These are phyloP conservation scores for Piprites chloris DNA, from an alignment of 2,113 vertebrate genomes.

Conservation along the genomic window DNA sequence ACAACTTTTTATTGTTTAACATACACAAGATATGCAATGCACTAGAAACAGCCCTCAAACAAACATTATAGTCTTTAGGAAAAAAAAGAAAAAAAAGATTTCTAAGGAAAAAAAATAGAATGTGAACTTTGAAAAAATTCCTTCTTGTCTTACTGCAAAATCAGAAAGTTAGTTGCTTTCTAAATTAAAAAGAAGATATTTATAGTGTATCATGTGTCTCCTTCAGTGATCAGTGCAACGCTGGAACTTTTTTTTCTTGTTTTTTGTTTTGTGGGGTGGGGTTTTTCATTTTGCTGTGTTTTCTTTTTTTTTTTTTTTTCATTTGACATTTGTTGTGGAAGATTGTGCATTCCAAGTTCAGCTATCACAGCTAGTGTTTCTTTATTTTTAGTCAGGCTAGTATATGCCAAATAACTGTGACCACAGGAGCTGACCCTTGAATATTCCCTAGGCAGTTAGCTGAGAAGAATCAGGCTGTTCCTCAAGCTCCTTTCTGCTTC, in stretches of 20 bases:
- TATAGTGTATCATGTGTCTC: neutral
- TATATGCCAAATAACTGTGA: neutral
- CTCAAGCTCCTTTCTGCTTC: neutral
- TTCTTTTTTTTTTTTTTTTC: neutral
- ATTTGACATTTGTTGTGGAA: neutral
- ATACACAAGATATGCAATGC: neutral
- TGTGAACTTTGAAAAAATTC: neutral
- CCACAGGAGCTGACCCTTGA: neutral
- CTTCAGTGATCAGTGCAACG: neutral
- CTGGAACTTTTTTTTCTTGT: neutral
- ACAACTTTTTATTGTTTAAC: neutral
- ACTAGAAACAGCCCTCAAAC: neutral
- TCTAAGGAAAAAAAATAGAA: neutral
- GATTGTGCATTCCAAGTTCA: neutral
- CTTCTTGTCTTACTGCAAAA: neutral
- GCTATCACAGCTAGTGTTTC: neutral
- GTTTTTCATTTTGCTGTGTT: neutral
- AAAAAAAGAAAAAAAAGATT: neutral
- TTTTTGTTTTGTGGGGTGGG: fast-evolving
- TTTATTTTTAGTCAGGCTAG: neutral
- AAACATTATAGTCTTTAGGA: neutral
- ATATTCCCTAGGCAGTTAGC: neutral
- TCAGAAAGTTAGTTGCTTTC: neutral
- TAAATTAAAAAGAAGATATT: neutral
- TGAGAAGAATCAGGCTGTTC: neutral